Evolutionary conservation across 2,113 vertebrate genomes (phyloP).

Genomic region (Emydura subglobosa): DNA sequence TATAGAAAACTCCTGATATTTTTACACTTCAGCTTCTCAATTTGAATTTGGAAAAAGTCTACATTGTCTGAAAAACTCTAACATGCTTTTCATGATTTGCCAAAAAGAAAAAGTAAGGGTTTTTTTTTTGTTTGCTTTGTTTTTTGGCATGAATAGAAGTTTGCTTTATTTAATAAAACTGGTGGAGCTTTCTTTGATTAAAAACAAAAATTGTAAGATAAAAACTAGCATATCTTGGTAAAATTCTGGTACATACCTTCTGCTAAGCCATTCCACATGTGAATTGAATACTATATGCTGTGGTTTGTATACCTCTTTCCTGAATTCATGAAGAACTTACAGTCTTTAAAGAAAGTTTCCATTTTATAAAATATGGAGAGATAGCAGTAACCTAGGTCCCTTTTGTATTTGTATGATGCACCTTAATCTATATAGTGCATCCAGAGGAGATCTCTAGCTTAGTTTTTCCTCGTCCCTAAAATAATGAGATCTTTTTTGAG

Average conservation of each 20-base stretch:
- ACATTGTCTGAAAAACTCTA: not conserved
- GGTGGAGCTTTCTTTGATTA: not conserved
- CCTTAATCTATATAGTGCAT: not conserved
- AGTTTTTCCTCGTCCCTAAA: not conserved
- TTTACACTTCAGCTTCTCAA: not conserved
- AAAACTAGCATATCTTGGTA: too few relatives aligned
- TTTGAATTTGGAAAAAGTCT: not conserved
- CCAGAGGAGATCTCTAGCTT: not conserved
- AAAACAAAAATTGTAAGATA: not conserved
- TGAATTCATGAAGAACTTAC: not conserved
- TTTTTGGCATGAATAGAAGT: not conserved
- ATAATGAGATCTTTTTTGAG: not conserved
- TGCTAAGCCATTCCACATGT: not conserved
- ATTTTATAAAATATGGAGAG: not conserved
- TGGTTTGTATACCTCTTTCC: not conserved
- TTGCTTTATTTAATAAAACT: not conserved
- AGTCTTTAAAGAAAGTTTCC: not conserved
- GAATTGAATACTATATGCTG: fast-evolving
- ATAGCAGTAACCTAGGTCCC: not conserved
- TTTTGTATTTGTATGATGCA: not conserved
- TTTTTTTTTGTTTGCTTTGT: not conserved
- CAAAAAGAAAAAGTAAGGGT: not conserved
- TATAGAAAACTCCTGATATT: not conserved
- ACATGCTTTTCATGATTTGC: not conserved
- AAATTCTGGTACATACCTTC: not conserved